Evolutionary conservation across 2,888 invertebrate genomes (phyloP).

Genomic region (Elysia crispata): DNA sequence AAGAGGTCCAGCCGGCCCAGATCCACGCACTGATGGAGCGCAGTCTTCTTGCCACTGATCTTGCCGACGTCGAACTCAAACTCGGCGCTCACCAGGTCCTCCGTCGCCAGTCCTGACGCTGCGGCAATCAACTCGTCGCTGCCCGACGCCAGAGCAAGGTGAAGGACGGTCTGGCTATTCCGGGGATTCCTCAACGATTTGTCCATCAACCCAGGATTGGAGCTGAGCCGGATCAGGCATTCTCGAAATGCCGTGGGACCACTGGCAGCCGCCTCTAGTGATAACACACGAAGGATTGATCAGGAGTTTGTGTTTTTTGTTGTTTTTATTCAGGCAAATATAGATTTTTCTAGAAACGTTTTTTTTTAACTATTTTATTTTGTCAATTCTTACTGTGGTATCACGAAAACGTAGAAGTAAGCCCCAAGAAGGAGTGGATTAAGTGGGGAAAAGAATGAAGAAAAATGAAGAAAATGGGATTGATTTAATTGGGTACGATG

Average conservation of each 20-base stretch:
- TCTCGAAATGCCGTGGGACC: conserved; percentile 24
- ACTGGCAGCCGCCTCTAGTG: conserved; percentile 28
- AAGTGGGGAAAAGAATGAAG: no score
- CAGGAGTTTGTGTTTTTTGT: no score
- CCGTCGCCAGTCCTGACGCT: conserved; percentile 46
- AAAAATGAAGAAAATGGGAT: no score
- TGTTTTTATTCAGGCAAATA: no score
- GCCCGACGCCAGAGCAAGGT: conserved; percentile 59
- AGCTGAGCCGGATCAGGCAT: conserved; percentile 15
- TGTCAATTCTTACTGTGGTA: no score
- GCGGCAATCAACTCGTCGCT: conserved; percentile 51
- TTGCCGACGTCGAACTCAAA: conserved; percentile 57
- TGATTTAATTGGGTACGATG: no score
- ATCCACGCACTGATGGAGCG: conserved; percentile 69
- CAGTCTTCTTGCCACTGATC: conserved; percentile 64
- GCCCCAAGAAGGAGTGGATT: no score
- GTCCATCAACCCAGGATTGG: not conserved
- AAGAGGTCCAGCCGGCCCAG: conserved; percentile 62
- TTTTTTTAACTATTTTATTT: no score
- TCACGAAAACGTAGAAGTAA: no score
- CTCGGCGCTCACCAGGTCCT: conserved; percentile 55
- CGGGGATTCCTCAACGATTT: conserved; percentile 48
- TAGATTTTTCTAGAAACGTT: no score
- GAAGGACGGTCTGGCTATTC: conserved; percentile 61
- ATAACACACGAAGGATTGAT: no score